Evolutionary conservation across 2,113 vertebrate species (phyloP).

Genomic region (Phocoena sinus): DNA sequence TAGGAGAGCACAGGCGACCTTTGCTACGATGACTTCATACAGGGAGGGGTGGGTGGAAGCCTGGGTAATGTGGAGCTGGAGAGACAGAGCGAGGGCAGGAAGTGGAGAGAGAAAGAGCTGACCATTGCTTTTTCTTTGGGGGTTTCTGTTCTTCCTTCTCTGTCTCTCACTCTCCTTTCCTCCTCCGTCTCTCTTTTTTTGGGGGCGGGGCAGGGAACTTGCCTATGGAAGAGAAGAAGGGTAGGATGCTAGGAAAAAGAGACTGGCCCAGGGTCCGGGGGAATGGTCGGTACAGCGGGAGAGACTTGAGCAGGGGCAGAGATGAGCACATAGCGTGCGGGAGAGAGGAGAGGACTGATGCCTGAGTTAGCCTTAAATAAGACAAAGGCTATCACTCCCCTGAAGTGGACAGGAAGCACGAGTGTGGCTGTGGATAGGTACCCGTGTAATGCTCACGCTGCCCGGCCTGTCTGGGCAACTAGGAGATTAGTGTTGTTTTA

Average conservation of each 20-base stretch:
- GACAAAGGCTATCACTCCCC: accelerated
- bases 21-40: not conserved
- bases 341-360: not conserved
- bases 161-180: not conserved
- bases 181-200: not conserved
- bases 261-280: not conserved
- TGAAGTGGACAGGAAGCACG: not conserved
- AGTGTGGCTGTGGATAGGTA: too few species aligned
- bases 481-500: not conserved
- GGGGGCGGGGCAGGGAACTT: not conserved
- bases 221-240: not conserved
- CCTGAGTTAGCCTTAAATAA: not conserved
- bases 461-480: not conserved
- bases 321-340: accelerated
- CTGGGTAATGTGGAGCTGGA: not conserved
- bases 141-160: not conserved
- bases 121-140: not conserved
- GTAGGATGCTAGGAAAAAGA: not conserved
- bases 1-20: not conserved
- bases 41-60: not conserved
- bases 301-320: not conserved
- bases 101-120: not conserved
- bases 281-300: too few species aligned
- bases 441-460: accelerated
- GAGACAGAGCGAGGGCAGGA: not conserved